phyloP scores from a whole-genome alignment of 2,113 vertebrate genomes.

The Xenus cinereus region DNA sequence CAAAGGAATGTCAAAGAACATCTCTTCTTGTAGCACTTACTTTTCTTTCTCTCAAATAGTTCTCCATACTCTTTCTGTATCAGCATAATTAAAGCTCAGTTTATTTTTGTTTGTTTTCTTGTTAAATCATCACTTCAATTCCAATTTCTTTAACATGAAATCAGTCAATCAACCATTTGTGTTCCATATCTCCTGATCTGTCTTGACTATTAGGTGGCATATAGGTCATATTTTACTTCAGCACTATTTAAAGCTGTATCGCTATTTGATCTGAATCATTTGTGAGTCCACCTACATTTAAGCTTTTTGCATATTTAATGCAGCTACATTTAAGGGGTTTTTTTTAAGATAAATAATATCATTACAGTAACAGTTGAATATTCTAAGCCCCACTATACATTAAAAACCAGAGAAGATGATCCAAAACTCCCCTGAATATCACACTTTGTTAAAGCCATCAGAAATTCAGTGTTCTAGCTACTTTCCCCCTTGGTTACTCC shows the following conservation, averaged over 20 bases:
- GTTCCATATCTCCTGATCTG: neutral
- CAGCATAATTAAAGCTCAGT: neutral
- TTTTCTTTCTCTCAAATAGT: neutral
- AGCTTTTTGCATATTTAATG: neutral
- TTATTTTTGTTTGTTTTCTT: neutral
- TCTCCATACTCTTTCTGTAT: neutral
- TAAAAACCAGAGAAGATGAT: neutral
- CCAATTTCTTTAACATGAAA: neutral
- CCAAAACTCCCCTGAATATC: neutral
- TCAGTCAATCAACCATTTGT: neutral
- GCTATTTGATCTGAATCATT: neutral
- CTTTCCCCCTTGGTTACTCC: neutral
- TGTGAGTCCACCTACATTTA: neutral
- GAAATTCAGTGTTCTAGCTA: neutral
- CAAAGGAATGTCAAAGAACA: neutral
- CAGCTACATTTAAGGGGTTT: neutral
- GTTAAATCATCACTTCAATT: neutral
- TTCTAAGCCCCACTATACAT: neutral
- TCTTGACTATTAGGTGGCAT: neutral
- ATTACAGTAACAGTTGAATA: neutral
- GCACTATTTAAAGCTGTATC: neutral
- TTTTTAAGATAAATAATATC: neutral
- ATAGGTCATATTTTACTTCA: neutral
- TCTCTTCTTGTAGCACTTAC: neutral
- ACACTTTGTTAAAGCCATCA: neutral